phyloP scores from a whole-genome alignment of 2,888 invertebrate genomes.

The Sesia apiformis region DNA sequence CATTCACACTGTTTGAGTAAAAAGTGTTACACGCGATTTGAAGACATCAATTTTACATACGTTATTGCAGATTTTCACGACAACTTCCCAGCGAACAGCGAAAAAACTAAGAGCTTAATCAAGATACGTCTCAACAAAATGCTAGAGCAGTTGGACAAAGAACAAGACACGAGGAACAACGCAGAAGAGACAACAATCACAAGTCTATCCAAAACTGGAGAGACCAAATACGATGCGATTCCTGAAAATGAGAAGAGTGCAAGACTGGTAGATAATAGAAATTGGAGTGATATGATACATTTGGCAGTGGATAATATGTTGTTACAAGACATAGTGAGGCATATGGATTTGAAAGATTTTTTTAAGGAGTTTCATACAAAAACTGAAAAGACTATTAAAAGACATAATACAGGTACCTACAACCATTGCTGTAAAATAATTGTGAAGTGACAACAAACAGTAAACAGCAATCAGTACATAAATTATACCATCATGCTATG shows the following conservation, averaged over 20 bases:
- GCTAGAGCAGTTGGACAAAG: conserved; percentile 37
- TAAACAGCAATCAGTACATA: too few relatives aligned
- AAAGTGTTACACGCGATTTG: too few relatives aligned
- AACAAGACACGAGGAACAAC: not conserved
- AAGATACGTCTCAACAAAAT: conserved; percentile 33
- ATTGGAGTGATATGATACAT: conserved; percentile 25
- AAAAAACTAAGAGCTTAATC: conserved; percentile 38
- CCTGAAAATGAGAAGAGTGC: conserved; percentile 1
- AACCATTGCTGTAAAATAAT: too few relatives aligned
- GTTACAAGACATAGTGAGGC: conserved; percentile 38
- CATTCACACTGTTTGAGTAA: too few relatives aligned
- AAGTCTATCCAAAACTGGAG: conserved; percentile 1
- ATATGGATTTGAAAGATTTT: conserved; percentile 36
- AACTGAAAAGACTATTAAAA: too few relatives aligned
- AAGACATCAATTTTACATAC: too few relatives aligned
- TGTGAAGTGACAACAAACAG: too few relatives aligned
- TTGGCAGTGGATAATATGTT: conserved; percentile 46
- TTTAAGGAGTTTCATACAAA: not conserved
- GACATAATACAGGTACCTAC: too few relatives aligned
- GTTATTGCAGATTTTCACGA: not conserved
- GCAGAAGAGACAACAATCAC: conserved; percentile 1
- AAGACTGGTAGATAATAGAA: not conserved
- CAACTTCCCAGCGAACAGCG: conserved; percentile 12
- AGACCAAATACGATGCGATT: not conserved
- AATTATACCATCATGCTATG: too few relatives aligned